Evolutionary conservation across 2,888 invertebrate species (phyloP).

Genomic region (Pammene aurita): DNA sequence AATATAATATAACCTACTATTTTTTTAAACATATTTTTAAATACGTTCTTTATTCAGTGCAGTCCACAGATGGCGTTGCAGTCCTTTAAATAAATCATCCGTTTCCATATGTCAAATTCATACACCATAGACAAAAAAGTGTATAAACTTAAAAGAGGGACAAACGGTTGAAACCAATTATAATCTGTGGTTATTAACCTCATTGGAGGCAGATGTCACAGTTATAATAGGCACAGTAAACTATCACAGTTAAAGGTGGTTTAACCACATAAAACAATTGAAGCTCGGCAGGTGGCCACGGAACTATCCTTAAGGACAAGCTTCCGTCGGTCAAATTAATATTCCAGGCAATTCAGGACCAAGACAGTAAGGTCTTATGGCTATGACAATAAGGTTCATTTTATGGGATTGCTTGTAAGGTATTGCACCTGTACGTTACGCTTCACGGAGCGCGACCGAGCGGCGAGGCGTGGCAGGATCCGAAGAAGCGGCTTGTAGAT

Average conservation of each 20-base stretch:
- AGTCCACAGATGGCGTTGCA: too few species aligned
- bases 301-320: conserved; percentile 35
- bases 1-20: too few species aligned
- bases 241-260: neutral
- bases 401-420: conserved; percentile 8
- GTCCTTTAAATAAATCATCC: too few species aligned
- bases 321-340: conserved; percentile 40
- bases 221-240: neutral
- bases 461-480: conserved; percentile 35
- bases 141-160: too few species aligned
- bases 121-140: too few species aligned
- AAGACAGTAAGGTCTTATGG: neutral
- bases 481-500: conserved; percentile 28
- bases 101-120: too few species aligned
- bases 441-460: conserved; percentile 38
- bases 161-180: too few species aligned
- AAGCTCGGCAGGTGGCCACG: conserved; percentile 30
- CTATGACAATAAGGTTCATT: neutral
- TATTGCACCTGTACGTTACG: conserved; percentile 40
- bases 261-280: conserved; percentile 35
- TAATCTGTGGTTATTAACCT: neutral
- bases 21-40: too few species aligned
- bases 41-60: too few species aligned
- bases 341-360: conserved; percentile 36
- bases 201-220: conserved; percentile 1